Conservation (phyloP, 2,797 vertebrate species). For the Lacerta agilis region DNA sequence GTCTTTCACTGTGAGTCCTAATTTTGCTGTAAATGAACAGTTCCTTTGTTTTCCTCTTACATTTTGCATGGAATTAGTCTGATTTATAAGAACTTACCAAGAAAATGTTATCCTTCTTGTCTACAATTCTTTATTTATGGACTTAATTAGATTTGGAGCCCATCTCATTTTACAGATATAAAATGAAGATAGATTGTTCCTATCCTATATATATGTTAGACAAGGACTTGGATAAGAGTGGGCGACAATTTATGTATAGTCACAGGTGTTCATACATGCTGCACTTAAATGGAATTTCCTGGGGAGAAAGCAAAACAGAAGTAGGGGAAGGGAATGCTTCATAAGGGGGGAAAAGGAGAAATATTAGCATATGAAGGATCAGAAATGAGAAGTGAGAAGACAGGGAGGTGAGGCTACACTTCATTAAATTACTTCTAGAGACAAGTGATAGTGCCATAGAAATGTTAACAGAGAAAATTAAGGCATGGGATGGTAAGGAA, state of each 20-base stretch:
- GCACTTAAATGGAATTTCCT: not conserved
- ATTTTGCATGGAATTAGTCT: not conserved
- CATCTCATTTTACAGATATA: not conserved
- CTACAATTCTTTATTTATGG: not conserved
- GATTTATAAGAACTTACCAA: not conserved
- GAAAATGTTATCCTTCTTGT: not conserved
- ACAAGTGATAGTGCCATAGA: not conserved
- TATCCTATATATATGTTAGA: not conserved
- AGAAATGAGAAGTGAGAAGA: not conserved
- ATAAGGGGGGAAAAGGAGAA: not conserved
- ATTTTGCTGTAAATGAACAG: not conserved
- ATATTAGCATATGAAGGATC: not conserved
- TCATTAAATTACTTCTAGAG: not conserved
- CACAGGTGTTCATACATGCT: not conserved
- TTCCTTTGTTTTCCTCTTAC: slow-evolving; percentile 1
- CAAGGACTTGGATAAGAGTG: not conserved
- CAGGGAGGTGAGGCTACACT: not conserved
- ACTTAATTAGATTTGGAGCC: slow-evolving; percentile 1
- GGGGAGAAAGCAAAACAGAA: not conserved
- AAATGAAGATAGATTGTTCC: not conserved
- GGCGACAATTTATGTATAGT: not conserved
- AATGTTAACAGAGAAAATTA: not conserved
- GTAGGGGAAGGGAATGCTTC: not conserved
- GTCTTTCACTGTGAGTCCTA: not conserved
- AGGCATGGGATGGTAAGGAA: not conserved